A percentile compares a stretch with the other conserved stretches of the same genome.
phyloP scores from a whole-genome alignment of 2,888 invertebrate species.

The Acanthopleura granulata region DNA sequence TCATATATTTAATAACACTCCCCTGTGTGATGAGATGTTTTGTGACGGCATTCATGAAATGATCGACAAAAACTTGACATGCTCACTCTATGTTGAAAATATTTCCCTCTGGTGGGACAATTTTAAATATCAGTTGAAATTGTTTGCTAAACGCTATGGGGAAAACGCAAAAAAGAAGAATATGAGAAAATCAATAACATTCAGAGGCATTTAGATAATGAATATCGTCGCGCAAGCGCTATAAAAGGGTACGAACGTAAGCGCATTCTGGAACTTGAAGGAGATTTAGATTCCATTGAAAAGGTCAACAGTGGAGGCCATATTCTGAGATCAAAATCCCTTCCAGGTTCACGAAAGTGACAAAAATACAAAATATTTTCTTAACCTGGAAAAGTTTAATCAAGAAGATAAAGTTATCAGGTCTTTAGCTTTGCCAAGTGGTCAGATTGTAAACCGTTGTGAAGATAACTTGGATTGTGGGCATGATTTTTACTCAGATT shows the following conservation, averaged over 20 bases:
- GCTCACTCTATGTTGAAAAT: too few species aligned
- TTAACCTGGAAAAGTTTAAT: conserved; percentile 6
- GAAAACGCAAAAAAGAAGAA: too few species aligned
- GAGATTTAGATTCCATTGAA: neutral
- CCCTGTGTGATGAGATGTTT: too few species aligned
- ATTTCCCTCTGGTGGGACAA: neutral
- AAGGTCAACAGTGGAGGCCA: neutral
- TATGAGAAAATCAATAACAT: too few species aligned
- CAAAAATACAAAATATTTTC: too few species aligned
- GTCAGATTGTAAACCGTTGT: neutral
- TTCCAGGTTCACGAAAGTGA: conserved; percentile 8
- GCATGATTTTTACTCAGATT: neutral
- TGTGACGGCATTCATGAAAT: neutral
- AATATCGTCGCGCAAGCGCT: too few species aligned
- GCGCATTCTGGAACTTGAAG: neutral
- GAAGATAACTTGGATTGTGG: neutral
- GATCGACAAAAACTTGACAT: neutral
- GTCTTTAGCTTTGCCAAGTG: neutral
- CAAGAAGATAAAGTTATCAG: conserved; percentile 6
- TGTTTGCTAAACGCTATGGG: too few species aligned
- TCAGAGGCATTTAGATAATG: too few species aligned
- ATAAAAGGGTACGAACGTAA: neutral
- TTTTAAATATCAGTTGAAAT: too few species aligned
- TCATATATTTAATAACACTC: too few species aligned
- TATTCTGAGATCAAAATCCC: conserved; percentile 7